A percentile compares a stretch with the other conserved stretches of the same genome.
Evolutionary conservation across 2,797 vertebrate species (phyloP).

Genomic region (Enteromius unitaeniatus): DNA sequence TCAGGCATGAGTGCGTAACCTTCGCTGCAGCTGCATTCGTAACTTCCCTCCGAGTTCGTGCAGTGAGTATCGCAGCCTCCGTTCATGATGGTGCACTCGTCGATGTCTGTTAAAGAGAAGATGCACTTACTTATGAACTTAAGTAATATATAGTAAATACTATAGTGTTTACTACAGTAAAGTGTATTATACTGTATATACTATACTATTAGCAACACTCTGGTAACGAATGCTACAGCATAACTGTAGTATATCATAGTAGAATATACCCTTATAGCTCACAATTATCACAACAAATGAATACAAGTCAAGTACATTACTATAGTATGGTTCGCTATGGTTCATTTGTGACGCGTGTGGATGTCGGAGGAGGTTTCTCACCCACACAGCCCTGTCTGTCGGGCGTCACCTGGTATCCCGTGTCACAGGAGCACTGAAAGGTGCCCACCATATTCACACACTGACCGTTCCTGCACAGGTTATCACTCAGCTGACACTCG

Average conservation of each 20-base stretch:
- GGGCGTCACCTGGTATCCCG: slow-evolving; percentile 87
- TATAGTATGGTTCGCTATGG: no score
- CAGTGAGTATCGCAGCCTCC: slow-evolving; percentile 91
- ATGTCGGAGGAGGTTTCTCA: slow-evolving; percentile 70
- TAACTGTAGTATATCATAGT: no score
- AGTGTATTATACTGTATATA: no score
- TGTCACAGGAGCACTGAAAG: slow-evolving; percentile 90
- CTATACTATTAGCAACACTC: no score
- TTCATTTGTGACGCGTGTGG: not conserved
- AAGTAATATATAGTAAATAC: no score
- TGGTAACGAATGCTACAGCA: no score
- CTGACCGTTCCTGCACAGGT: slow-evolving; percentile 87
- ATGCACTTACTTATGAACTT: no score
- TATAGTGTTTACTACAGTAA: no score
- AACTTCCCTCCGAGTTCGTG: slow-evolving; percentile 93
- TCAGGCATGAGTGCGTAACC: slow-evolving; percentile 91
- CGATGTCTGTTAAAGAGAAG: slow-evolving; percentile 79
- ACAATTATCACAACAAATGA: no score
- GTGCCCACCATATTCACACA: slow-evolving; percentile 91
- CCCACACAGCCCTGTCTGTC: slow-evolving; percentile 90
- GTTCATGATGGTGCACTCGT: slow-evolving; percentile 91
- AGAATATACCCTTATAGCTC: no score
- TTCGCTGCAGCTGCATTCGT: slow-evolving; percentile 88
- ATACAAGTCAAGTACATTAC: no score
- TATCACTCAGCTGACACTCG: slow-evolving; percentile 89